Conservation (phyloP, 2,797 vertebrate species). For the Silurus aristotelis region DNA sequence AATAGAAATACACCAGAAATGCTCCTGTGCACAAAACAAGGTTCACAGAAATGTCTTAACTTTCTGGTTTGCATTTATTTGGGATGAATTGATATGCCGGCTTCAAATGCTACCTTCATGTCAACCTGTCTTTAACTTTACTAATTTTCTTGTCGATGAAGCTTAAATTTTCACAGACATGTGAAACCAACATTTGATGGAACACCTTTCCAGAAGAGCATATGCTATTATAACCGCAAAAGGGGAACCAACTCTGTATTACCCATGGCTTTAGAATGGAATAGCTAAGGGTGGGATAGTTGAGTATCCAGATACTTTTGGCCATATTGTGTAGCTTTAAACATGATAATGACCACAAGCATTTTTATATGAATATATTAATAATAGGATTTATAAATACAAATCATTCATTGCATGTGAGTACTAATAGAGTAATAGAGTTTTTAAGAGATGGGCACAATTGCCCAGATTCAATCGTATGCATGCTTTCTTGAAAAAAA, state of each 20-base stretch:
- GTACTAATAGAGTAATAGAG: too few relatives aligned
- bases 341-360: not conserved
- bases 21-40: not conserved
- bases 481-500: too few relatives aligned
- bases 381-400: too few relatives aligned
- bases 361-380: too few relatives aligned
- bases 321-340: not conserved
- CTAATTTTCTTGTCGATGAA: not conserved
- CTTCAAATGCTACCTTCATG: not conserved
- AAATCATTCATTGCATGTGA: too few relatives aligned
- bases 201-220: not conserved
- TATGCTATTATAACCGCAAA: not conserved
- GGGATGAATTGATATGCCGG: not conserved
- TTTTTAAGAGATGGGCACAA: too few relatives aligned
- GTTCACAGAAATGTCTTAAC: not conserved
- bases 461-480: too few relatives aligned
- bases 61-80: not conserved
- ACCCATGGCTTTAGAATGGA: not conserved
- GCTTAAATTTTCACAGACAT: not conserved
- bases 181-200: not conserved
- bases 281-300: not conserved
- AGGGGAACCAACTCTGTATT: not conserved
- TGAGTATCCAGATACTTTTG: not conserved
- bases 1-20: not conserved
- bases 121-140: not conserved